Evolutionary conservation across 2,797 vertebrate species (phyloP), one percentile per base, ranked within the genome.

Genomic region (Gila robusta): DNA sequence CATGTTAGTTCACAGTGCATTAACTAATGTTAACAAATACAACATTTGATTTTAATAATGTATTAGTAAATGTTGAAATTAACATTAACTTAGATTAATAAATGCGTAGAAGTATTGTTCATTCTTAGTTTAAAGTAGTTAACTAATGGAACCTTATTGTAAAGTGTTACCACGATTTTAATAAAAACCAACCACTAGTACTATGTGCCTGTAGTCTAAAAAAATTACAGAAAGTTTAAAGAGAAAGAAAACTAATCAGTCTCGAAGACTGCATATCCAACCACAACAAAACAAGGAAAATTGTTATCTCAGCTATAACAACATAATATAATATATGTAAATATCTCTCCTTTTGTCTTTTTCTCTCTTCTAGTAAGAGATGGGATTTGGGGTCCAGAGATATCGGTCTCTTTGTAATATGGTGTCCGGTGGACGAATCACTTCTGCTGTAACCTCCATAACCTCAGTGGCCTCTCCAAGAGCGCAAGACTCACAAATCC

Each of bases 341-440:
- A 47, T 10, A 49, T 47, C 72, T 16, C 52, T 72, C 66, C 21
- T 77, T 54, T 49, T 23, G 17, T 26, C 23, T 77, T 67, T 28
- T 59, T 79, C 23, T 54, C 10, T 73, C 19, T 88, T 79, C 2
- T 54, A 96, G 95, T 89, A 91, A 87, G 44, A 93, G 94, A 71
- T 93, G 95, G 84, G 93, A 93, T 54, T 91, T 16, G 82, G 91
- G 5, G 82, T 88, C 41, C 91, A 88, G 87, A 94, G 91, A 89
- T 94, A 91, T 23, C 78, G 64, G 1, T 90, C 93, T 49, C 91
- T 94, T 49, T 73, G 90, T 44, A 89, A 89, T 0, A 4, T 90
- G 81, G 93, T 90, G 0, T 49, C 73, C 82, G 91, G 92, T 76
- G 88, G 86, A 79, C 91, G 82, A 76, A 90, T 91, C 19, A 4